These are phyloP conservation scores for Lithophane socia DNA, from an alignment of 2,888 invertebrate genomes.

Conservation along the genomic window DNA sequence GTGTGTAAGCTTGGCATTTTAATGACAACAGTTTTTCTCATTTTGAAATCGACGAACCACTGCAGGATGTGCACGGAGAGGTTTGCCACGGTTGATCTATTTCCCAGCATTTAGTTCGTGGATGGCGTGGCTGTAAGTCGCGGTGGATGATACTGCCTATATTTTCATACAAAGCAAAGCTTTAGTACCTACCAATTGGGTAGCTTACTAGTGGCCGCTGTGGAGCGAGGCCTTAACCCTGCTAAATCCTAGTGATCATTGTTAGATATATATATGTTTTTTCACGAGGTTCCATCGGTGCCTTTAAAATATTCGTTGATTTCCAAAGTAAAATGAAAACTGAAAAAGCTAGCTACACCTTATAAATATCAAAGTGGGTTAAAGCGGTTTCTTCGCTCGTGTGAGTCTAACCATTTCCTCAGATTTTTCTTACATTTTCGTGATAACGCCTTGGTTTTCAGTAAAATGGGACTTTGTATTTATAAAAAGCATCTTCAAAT, in stretches of 20 bases:
- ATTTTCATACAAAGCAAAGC: background rate
- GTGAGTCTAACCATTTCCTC: constrained; percentile 24
- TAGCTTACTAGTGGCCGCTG: too few relatives aligned
- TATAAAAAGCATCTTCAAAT: constrained; percentile 34
- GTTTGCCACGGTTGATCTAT: background rate
- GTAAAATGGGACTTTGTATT: constrained; percentile 38
- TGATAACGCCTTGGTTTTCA: constrained; percentile 29
- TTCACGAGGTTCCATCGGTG: background rate
- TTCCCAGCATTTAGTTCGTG: background rate
- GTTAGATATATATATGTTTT: background rate
- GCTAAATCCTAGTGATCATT: background rate
- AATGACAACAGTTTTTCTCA: background rate
- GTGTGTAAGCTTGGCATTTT: too few relatives aligned
- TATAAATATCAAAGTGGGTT: constrained; percentile 55
- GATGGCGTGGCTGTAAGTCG: background rate
- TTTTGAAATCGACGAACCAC: background rate
- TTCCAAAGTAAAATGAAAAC: background rate
- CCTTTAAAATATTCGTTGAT: constrained; percentile 7
- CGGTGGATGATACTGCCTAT: background rate
- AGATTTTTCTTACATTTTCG: constrained; percentile 49
- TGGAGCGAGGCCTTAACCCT: background rate
- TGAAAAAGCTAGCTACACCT: constrained; percentile 6
- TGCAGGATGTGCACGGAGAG: background rate
- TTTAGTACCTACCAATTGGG: background rate
- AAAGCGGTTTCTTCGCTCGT: constrained; percentile 23